Percentiles rank a stretch among this genome's conserved stretches.
phyloP scores from a whole-genome alignment of 2,888 invertebrate genomes.

The Epinotia brunnichana region DNA sequence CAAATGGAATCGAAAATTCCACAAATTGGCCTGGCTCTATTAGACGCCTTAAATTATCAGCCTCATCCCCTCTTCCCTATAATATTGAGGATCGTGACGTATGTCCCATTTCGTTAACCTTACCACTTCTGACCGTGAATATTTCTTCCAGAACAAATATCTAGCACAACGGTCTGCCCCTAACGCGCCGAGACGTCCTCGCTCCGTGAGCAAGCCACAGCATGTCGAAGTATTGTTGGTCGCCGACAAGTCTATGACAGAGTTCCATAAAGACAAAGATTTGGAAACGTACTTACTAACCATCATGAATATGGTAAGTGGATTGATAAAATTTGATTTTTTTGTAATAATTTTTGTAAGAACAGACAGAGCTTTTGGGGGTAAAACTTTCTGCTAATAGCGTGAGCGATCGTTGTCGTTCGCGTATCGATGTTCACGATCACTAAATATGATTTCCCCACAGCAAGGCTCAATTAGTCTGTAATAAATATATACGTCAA shows the following conservation, averaged over 20 bases:
- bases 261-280: constrained; percentile 92
- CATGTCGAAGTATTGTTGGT: constrained; percentile 94
- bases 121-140: neutral
- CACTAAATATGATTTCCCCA: no score
- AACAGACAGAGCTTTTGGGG: neutral
- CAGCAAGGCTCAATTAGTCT: no score
- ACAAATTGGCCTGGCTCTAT: no score
- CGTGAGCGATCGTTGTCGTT: no score
- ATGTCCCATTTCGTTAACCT: neutral
- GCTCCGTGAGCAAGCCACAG: constrained; percentile 89
- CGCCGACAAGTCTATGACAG: constrained; percentile 93
- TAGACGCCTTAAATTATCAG: no score
- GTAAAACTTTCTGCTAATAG: neutral
- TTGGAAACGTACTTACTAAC: constrained; percentile 94
- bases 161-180: constrained; percentile 35
- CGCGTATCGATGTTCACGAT: no score
- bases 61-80: no score
- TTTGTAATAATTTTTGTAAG: no score
- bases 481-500: no score
- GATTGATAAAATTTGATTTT: neutral
- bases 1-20: no score
- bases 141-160: constrained; percentile 59
- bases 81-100: neutral
- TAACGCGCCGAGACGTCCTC: constrained; percentile 55
- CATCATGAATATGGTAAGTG: constrained; percentile 95